A percentile compares a stretch with the other conserved stretches of the same genome.
phyloP scores from a whole-genome alignment of 2,888 invertebrate species.

The Adineta ricciae region DNA sequence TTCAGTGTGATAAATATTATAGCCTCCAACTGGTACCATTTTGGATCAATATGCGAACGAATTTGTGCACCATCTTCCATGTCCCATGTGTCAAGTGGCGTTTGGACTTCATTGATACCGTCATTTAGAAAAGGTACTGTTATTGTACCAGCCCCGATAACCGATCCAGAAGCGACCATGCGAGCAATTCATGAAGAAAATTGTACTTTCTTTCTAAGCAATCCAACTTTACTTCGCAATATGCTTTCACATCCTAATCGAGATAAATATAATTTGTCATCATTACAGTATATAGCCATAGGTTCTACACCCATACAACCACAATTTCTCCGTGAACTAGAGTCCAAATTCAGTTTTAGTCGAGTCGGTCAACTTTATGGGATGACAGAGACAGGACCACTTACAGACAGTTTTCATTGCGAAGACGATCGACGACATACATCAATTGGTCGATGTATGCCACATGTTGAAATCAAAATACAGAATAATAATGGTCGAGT shows the following conservation, averaged over 20 bases:
- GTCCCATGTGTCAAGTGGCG: constrained; percentile 21
- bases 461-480: constrained; percentile 26
- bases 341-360: constrained; percentile 2
- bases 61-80: neutral
- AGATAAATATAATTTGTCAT: neutral
- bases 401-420: neutral
- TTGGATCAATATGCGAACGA: too few relatives aligned
- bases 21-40: too few relatives aligned
- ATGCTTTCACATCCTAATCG: neutral
- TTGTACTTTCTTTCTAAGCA: constrained; percentile 7
- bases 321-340: neutral
- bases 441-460: constrained; percentile 24
- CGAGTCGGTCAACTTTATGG: constrained; percentile 15
- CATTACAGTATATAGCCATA: neutral
- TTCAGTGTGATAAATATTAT: neutral
- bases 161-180: constrained; percentile 14
- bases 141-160: constrained; percentile 17
- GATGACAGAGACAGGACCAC: neutral
- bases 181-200: constrained; percentile 22
- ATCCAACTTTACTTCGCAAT: constrained; percentile 14
- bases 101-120: neutral
- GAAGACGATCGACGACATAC: neutral
- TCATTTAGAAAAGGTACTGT: neutral
- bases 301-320: neutral
- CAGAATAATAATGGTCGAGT: constrained; percentile 14